phyloP scores from a whole-genome alignment of 2,797 vertebrate species.

The Avahi laniger region DNA sequence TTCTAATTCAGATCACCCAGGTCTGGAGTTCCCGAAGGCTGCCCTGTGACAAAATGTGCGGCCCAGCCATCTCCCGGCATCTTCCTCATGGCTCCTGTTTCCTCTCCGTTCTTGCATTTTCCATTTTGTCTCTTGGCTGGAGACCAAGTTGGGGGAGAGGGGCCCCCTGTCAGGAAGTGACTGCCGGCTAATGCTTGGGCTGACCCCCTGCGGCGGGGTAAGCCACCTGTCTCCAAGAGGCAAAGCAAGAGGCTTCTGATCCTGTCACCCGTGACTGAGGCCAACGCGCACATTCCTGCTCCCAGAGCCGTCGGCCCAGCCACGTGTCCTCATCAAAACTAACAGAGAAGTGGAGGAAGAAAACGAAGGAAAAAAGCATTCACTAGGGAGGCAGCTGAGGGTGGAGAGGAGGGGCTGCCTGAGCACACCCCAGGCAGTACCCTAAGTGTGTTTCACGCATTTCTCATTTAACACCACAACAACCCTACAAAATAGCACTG shows the following conservation, averaged over 20 bases:
- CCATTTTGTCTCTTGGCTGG: conserved; percentile 70
- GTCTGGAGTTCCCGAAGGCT: neutral
- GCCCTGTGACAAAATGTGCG: neutral
- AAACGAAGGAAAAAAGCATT: neutral
- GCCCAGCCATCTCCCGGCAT: conserved; percentile 31
- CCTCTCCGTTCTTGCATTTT: conserved; percentile 54
- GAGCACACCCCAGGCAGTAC: no score
- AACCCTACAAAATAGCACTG: neutral
- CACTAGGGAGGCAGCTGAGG: neutral
- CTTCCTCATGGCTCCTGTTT: conserved; percentile 74
- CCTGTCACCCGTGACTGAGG: conserved; percentile 80
- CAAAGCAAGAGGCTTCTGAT: conserved; percentile 84
- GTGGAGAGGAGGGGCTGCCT: neutral
- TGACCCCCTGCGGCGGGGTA: conserved; percentile 81
- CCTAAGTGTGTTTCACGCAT: neutral
- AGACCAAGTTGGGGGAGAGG: conserved; percentile 82
- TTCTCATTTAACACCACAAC: neutral
- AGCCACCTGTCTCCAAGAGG: conserved; percentile 81
- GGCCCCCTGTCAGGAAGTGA: conserved; percentile 83
- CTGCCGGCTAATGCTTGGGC: conserved; percentile 82
- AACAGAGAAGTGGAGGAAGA: neutral
- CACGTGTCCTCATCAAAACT: neutral
- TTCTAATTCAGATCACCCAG: neutral
- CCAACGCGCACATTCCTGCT: conserved; percentile 81
- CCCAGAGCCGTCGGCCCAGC: conserved; percentile 74